Evolutionary conservation across 37 sponge, comb jelly and placozoan genomes (phyloP).

Genomic region (Oopsacas minuta): DNA sequence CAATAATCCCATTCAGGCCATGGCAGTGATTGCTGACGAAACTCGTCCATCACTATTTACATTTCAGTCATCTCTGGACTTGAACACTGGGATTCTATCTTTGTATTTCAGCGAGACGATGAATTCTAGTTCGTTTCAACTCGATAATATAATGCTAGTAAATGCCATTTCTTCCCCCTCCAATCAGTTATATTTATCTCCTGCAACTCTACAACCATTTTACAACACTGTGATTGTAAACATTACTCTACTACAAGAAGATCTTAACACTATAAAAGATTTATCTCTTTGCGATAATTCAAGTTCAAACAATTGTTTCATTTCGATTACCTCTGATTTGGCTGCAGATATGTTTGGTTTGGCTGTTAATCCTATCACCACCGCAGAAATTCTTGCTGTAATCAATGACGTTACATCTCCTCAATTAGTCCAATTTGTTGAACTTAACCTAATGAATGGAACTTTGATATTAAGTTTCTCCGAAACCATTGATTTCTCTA

Average conservation of each 20-base stretch:
- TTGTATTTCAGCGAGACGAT: slow-evolving; percentile 62
- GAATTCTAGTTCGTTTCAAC: not conserved
- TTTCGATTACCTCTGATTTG: not conserved
- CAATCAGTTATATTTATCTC: not conserved
- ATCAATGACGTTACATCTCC: slow-evolving; percentile 39
- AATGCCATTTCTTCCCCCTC: slow-evolving; percentile 13
- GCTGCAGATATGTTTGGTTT: slow-evolving; percentile 10
- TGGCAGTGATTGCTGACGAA: slow-evolving; percentile 27
- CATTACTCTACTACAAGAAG: slow-evolving; percentile 21
- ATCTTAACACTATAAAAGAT: slow-evolving; percentile 29
- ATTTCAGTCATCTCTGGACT: slow-evolving; percentile 29
- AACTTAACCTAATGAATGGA: slow-evolving; percentile 53
- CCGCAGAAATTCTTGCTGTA: not conserved
- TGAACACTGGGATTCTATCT: slow-evolving; percentile 37
- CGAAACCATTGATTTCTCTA: slow-evolving; percentile 42
- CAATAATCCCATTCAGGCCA: slow-evolving; percentile 18
- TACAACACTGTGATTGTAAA: slow-evolving; percentile 20
- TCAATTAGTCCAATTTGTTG: slow-evolving; percentile 40
- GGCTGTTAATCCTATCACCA: not conserved
- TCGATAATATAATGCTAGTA: slow-evolving; percentile 20
- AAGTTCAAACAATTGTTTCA: slow-evolving; percentile 18
- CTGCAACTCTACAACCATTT: not conserved
- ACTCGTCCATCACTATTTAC: slow-evolving; percentile 30
- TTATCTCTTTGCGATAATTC: not conserved
- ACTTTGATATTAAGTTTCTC: slow-evolving; percentile 41